Evolutionary conservation across 2,113 vertebrate genomes (phyloP), one percentile per base, ranked within the genome.

Genomic region (Collichthys lucidus): DNA sequence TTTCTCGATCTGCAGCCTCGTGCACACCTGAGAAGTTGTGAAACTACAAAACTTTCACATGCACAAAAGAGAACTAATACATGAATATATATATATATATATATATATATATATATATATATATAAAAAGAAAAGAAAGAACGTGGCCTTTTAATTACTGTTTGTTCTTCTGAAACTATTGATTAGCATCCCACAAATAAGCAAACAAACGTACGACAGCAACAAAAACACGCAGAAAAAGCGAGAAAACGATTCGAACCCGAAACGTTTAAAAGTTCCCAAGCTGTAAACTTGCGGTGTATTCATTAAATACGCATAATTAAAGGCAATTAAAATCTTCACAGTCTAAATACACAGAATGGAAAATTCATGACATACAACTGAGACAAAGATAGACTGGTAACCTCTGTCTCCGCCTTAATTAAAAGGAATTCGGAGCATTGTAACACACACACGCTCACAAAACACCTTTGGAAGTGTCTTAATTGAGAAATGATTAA

Each of bases 401-500:
- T 84, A 86, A 84, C 89, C 77, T 91, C 57, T 80, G 77, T 77
- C 75, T 83, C 56, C 46, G 79, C 77, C 31, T 72, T 91, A 91
- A 93, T 89, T 89, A 87, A 87, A 88, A 74, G 78, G 74, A 90
- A 87, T 83, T 73, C 76, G 80, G 71, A 87, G 69, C 63, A 15
- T 20, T 63, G 69, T 67, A 85, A 86, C 84, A 65, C 74, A 87
- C 86, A 77, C 83, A 72, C 61, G 80, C 86, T 81, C 86, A 65
- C 63, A 80, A 82, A 85, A 87, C 89, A 87, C 85, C 90, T 89
- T 76, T 80, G 74, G 55, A 86, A 84, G 86, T 69, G 56, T 71
- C 77, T 90, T 93, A 93, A 94, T 93, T 92, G 87, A 77, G 59
- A 91, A 90, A 90, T 89, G 85, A 94, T 92, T 92, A 86, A 92